Evolutionary conservation across 35 echinoderm and acorn worm genomes (phyloP), one percentile per base, ranked within the genome.

Genomic region (Heliocidaris tuberculata): DNA sequence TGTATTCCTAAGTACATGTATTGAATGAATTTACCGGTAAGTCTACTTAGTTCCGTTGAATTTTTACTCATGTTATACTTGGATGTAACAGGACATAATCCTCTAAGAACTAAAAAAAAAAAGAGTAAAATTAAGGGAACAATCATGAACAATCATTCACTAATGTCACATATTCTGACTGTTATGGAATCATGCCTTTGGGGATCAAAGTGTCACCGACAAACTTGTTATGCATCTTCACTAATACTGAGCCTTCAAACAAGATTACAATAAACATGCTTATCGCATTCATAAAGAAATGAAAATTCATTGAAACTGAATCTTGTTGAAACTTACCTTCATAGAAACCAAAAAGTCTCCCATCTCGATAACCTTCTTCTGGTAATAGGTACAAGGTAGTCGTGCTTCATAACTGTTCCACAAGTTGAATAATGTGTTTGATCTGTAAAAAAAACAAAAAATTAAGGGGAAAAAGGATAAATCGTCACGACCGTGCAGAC

Each of bases 321-420:
- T 56, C 2, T 10, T 56, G 52, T 35, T 86, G 47, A 92, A 12
- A n/a, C 60, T 93, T 94, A 99, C 98, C 95, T 99, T 97, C 19
- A 97, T 94, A 15, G 94, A 94, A 47, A 99, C 98, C 49, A 99
- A 50, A 54, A 99, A 99, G 71, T 99, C 98, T 96, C 98, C 98
- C 98, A 99, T 99, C 94, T 97, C 95, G 52, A 99, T 97, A 13
- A 99, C 95, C 35, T 96, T 99, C 90, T 94, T 94, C 93, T 97
- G 98, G 59, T 97, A 99, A 21, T 92, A 97, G 42, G 94, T 95
- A 30, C 94, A 95, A 85, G 98, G 96, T 61, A 99, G 96, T 71
- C 98, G 85, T 9, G 93, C 70, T 94, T 99, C 96, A 95, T 97
- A 99, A 31, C 61, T 96, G 95, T 99, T 99, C 98, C 98, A 99